A percentile compares a stretch with the other conserved stretches of the same genome.
Evolutionary conservation across 2,797 vertebrate genomes (phyloP).

Genomic region (Falco cherrug): DNA sequence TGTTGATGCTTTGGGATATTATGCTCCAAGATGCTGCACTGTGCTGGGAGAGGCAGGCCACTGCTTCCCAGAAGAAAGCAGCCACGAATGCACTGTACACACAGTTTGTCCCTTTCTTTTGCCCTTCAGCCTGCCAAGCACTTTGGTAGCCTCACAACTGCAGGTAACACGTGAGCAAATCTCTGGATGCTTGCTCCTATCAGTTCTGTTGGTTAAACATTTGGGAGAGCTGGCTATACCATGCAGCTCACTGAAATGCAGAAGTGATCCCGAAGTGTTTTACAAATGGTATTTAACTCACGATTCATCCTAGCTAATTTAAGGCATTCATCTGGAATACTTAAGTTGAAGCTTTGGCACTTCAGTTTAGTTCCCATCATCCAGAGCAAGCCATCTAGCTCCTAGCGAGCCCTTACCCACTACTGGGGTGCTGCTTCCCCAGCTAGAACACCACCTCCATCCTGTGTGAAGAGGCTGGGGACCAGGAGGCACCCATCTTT

Average conservation of each 20-base stretch:
- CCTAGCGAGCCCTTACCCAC: neutral
- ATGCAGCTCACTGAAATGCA: neutral
- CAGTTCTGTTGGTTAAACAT: neutral
- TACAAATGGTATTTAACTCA: neutral
- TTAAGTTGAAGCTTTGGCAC: neutral
- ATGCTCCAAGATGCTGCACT: neutral
- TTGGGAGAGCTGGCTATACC: neutral
- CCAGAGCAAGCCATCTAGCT: neutral
- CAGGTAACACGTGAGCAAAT: neutral
- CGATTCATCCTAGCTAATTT: neutral
- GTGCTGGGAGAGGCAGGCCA: neutral
- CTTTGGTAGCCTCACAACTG: neutral
- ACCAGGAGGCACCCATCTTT: neutral
- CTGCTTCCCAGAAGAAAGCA: neutral
- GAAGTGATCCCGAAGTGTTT: neutral
- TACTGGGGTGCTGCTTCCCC: neutral
- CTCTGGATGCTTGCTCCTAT: neutral
- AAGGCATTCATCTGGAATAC: neutral
- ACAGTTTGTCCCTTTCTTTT: neutral
- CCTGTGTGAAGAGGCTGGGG: neutral
- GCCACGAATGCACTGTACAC: neutral
- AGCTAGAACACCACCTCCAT: neutral
- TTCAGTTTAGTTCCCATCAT: neutral
- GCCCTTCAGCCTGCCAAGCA: neutral
- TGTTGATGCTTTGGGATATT: neutral